These are phyloP conservation scores for Spisula subtruncata DNA, from an alignment of 2,888 invertebrate species.

Conservation along the genomic window DNA sequence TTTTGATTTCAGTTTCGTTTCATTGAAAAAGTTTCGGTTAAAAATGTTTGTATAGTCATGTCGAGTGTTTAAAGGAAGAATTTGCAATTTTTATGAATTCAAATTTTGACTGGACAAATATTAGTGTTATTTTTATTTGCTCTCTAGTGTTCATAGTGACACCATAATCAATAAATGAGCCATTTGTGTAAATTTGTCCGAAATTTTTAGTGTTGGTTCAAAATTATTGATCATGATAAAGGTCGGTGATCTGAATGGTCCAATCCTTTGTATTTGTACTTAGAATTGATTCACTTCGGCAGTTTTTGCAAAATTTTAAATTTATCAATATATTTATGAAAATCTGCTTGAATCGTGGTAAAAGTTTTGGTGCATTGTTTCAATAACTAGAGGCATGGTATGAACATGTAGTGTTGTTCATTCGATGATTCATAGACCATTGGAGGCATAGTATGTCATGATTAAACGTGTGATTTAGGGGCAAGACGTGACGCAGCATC, in stretches of 20 bases:
- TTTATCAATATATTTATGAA: conserved; percentile 1
- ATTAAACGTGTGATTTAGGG: neutral
- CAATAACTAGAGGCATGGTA: no score
- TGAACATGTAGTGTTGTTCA: neutral
- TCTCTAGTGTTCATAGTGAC: conserved; percentile 33
- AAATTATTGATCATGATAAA: conserved; percentile 6
- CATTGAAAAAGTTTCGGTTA: neutral
- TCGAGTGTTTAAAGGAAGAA: neutral
- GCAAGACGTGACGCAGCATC: conserved; percentile 1
- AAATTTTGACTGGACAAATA: conserved; percentile 34
- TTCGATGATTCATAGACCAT: neutral
- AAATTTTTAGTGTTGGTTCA: neutral
- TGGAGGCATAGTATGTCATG: neutral
- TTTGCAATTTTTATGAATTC: neutral
- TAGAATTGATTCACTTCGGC: no score
- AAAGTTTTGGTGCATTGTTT: no score
- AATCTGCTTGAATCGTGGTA: neutral
- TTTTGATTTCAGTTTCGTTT: conserved; percentile 13
- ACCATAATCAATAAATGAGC: neutral
- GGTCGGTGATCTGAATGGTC: neutral
- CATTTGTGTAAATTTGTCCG: conserved; percentile 40
- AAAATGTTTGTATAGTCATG: conserved; percentile 20
- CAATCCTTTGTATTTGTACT: neutral
- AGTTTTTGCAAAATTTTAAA: no score
- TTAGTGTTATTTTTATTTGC: conserved; percentile 45